Base-by-base conservation (phyloP, 64 coral and sea anemone species). In the Exaiptasia diaphana region DNA sequence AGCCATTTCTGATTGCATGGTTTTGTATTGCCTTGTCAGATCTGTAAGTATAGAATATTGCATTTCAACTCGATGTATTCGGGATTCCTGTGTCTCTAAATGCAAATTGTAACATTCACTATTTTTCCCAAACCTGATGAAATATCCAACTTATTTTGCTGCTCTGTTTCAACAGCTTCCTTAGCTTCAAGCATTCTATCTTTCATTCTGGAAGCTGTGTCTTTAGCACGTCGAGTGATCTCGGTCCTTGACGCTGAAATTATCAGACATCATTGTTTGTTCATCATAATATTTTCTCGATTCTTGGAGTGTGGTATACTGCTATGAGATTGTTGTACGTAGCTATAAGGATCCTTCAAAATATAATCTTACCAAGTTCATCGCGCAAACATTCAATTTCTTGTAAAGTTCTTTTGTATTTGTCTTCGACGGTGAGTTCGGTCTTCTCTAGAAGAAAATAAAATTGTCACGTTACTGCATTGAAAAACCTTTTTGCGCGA, bases 1-100 rank as follows among this genome's bases (percentile, higher is more conserved):
- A 49, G 89, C 95, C 90, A 99, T 91, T 35, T 99, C 95, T 42
- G 95, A 99, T 50, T 99, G 95, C 95, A 99, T 99, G 42, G 90
- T 99, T 70, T 99, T 99, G 57, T 99, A 99, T 53, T 99, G 95
- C 15, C 90, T 84, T 33, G 95, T 99, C 33, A 99, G 80, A 81
- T 99, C 95, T 99, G 49, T 74, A 8, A 53, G 4, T 13, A 12
- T 10, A 79, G 13, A 57, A 38, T 57, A 86, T 63, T 33, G 11
- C 18, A 17, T 20, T 63, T 63, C 26, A 46, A 46, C 15, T 46
- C 15, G 43, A 8, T 46, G 43, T 46, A 46, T 12, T 17, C 14
- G 1, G 12, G 25, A 4, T 15, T 1, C 1, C 14, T 54, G 25
- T 54, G 17, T 12, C 52, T 1, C 0, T 54, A n/a, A 11, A 54